Percentiles rank a stretch among this genome's conserved stretches.
These are phyloP conservation scores for Sander vitreus DNA, from an alignment of 2,113 vertebrate species.

Conservation along the genomic window DNA sequence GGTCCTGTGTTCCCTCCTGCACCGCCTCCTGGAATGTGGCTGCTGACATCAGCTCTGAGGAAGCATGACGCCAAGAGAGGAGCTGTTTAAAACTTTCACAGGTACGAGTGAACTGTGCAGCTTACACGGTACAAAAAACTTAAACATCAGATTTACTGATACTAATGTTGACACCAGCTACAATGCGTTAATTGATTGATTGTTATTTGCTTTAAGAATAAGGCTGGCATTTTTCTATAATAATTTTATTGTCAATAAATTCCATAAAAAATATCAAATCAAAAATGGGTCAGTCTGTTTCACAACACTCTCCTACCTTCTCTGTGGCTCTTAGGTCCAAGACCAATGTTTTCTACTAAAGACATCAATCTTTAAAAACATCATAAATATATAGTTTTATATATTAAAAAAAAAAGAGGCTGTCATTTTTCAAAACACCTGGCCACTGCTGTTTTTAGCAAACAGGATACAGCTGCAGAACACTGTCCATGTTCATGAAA, in stretches of 20 bases:
- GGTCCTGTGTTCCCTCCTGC: constrained; percentile 87
- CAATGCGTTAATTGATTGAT: background rate
- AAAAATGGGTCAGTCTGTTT: background rate
- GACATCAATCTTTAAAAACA: background rate
- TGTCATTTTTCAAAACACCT: no score
- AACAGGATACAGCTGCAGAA: no score
- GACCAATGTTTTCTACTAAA: background rate
- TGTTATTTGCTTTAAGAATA: background rate
- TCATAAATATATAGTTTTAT: background rate
- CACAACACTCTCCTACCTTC: background rate
- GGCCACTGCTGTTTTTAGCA: no score
- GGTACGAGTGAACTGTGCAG: background rate
- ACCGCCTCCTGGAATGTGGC: constrained; percentile 92
- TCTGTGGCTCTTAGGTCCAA: background rate
- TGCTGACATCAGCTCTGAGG: constrained; percentile 93
- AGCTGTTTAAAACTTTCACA: background rate
- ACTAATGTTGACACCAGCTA: background rate
- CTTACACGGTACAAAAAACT: background rate
- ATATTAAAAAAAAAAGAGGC: no score
- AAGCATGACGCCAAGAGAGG: background rate
- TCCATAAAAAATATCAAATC: background rate
- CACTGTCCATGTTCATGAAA: no score
- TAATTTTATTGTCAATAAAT: background rate
- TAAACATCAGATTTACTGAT: background rate
- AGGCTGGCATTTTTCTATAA: background rate